These are phyloP conservation scores for Ciona savignyi DNA, from an alignment of 23 tunicate genomes.

Conservation along the genomic window DNA sequence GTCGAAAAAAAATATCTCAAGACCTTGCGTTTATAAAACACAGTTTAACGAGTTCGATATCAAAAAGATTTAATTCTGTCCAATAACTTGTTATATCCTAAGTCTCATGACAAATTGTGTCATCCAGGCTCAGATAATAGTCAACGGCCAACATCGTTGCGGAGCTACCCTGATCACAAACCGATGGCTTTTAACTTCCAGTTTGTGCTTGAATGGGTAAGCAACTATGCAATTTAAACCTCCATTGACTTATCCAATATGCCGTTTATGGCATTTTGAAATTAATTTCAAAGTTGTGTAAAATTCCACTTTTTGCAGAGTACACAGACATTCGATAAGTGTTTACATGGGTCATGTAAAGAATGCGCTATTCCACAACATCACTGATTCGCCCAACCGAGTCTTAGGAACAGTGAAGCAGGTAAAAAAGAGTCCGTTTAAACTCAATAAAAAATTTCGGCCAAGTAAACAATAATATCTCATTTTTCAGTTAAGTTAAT, in stretches of 20 bases:
- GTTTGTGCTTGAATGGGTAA: neutral
- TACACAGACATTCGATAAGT: neutral
- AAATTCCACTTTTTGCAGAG: too few relatives aligned
- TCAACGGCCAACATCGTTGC: neutral
- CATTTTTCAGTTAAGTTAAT: too few relatives aligned
- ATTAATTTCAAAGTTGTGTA: neutral
- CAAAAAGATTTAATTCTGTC: too few relatives aligned
- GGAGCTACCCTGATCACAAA: neutral
- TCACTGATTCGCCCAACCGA: neutral
- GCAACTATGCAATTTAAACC: neutral
- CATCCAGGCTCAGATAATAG: neutral
- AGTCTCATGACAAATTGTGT: too few relatives aligned
- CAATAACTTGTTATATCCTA: too few relatives aligned
- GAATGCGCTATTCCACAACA: neutral
- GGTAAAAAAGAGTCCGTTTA: too few relatives aligned
- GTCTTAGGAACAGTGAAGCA: neutral
- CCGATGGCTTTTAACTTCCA: neutral
- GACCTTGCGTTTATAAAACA: too few relatives aligned
- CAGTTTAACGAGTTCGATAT: too few relatives aligned
- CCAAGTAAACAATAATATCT: too few relatives aligned
- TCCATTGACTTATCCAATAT: neutral
- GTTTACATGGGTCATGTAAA: neutral
- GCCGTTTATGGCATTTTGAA: neutral
- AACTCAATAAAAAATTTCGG: too few relatives aligned
- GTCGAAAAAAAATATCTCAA: too few relatives aligned